phyloP scores from a whole-genome alignment of 2,888 invertebrate species.

The Ceramica pisi region DNA sequence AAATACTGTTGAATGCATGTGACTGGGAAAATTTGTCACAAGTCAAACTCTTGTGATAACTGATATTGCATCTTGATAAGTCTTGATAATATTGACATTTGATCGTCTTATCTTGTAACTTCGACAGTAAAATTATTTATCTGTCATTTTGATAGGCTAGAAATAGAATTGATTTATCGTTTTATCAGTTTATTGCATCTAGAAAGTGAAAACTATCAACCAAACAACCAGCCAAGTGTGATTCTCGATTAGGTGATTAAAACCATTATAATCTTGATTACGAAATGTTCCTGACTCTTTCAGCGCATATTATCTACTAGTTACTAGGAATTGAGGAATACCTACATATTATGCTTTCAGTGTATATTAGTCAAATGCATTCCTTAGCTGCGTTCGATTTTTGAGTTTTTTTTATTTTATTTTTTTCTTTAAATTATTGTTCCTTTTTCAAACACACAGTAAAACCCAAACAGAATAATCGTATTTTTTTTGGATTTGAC shows the following conservation, averaged over 20 bases:
- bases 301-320: too few relatives aligned
- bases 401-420: too few relatives aligned
- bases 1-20: too few relatives aligned
- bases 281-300: background rate
- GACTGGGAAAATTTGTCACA: slow-evolving; percentile 1
- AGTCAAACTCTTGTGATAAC: background rate
- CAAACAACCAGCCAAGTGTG: background rate
- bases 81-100: slow-evolving; percentile 9
- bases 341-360: too few relatives aligned
- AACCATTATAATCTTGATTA: background rate
- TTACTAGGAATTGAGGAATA: too few relatives aligned
- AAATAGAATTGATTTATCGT: slow-evolving; percentile 34
- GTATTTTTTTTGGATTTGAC: background rate
- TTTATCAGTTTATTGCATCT: slow-evolving; percentile 14
- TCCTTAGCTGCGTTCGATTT: too few relatives aligned
- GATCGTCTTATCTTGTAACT: slow-evolving; percentile 15
- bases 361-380: too few relatives aligned
- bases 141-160: background rate
- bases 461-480: too few relatives aligned
- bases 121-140: slow-evolving; percentile 4
- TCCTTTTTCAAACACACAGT: too few relatives aligned
- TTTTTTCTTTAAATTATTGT: too few relatives aligned
- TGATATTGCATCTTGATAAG: slow-evolving; percentile 14
- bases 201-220: background rate
- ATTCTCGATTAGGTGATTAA: too few relatives aligned